A percentile compares a stretch with the other conserved stretches of the same genome.
Conservation (phyloP, 1,140 invertebrate genomes). For the Polypedilum pembai region DNA sequence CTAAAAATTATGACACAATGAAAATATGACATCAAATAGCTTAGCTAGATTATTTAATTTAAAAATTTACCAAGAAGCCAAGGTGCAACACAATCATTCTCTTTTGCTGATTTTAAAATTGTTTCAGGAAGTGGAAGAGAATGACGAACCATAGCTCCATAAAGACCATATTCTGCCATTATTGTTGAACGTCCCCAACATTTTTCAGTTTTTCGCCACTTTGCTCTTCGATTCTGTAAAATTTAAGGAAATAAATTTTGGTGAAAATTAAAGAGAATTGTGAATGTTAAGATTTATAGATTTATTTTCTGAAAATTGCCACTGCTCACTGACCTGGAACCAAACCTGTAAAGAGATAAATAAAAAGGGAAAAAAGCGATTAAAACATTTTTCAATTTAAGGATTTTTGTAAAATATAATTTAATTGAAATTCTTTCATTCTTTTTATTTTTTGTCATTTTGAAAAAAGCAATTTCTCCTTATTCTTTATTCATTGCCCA, state of each 20-base stretch:
- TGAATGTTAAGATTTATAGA: not conserved
- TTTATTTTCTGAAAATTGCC: not conserved
- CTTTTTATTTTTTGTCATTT: not conserved
- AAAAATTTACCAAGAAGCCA: slow-evolving; percentile 89
- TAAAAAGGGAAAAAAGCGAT: slow-evolving; percentile 29
- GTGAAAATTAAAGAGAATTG: not conserved
- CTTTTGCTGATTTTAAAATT: slow-evolving; percentile 92
- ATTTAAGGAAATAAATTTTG: not conserved
- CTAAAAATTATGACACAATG: slow-evolving; percentile 21
- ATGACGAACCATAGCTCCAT: slow-evolving; percentile 98
- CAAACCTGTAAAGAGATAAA: slow-evolving; percentile 69
- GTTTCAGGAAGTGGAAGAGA: slow-evolving; percentile 95
- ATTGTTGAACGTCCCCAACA: slow-evolving; percentile 98
- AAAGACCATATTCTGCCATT: slow-evolving; percentile 98
- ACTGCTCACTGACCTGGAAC: slow-evolving; percentile 51
- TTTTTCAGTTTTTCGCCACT: slow-evolving; percentile 99
- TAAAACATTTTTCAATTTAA: slow-evolving; percentile 21
- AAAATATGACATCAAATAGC: slow-evolving; percentile 35
- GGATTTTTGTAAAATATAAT: not conserved
- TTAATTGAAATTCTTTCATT: not conserved
- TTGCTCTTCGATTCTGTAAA: slow-evolving; percentile 89
- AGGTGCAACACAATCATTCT: slow-evolving; percentile 89
- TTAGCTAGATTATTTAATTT: not conserved
- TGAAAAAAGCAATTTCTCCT: not conserved
- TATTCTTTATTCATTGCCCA: slow-evolving; percentile 16